Conservation (phyloP, 2,888 invertebrate species). For the Coenonympha glycerion region DNA sequence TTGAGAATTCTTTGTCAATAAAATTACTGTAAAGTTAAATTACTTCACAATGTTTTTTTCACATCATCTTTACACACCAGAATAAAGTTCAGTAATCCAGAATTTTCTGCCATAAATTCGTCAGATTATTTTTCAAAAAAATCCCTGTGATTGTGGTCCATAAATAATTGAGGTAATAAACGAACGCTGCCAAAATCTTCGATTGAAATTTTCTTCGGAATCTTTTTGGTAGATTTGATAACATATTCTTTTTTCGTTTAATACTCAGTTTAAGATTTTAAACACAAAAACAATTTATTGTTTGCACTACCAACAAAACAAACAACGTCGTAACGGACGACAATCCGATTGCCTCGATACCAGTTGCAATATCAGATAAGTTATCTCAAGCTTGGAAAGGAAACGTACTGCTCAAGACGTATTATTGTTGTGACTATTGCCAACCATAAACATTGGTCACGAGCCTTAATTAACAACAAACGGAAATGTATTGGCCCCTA, state of each 20-base stretch:
- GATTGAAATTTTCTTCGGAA: too few relatives aligned
- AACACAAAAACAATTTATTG: background rate
- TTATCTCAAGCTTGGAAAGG: constrained; percentile 47
- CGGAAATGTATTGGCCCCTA: constrained; percentile 45
- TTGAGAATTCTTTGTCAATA: background rate
- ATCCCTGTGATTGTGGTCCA: too few relatives aligned
- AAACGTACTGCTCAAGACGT: constrained; percentile 48
- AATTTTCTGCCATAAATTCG: too few relatives aligned
- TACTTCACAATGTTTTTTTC: too few relatives aligned
- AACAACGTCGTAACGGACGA: constrained; percentile 46
- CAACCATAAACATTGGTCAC: constrained; percentile 50
- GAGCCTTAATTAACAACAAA: constrained; percentile 60
- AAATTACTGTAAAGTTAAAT: background rate
- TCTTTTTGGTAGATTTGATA: too few relatives aligned
- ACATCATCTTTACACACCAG: too few relatives aligned
- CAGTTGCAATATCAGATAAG: constrained; percentile 64
- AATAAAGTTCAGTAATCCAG: too few relatives aligned
- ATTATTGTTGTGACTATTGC: constrained; percentile 63
- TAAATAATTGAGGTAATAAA: too few relatives aligned
- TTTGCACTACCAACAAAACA: constrained; percentile 17
- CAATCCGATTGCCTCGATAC: constrained; percentile 49
- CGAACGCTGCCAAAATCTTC: too few relatives aligned
- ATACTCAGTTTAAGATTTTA: background rate
- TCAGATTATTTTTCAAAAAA: too few relatives aligned
- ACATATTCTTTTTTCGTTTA: too few relatives aligned